These are phyloP conservation scores for Drosophila teissieri DNA, from an alignment of 1,140 invertebrate species.

Conservation along the genomic window DNA sequence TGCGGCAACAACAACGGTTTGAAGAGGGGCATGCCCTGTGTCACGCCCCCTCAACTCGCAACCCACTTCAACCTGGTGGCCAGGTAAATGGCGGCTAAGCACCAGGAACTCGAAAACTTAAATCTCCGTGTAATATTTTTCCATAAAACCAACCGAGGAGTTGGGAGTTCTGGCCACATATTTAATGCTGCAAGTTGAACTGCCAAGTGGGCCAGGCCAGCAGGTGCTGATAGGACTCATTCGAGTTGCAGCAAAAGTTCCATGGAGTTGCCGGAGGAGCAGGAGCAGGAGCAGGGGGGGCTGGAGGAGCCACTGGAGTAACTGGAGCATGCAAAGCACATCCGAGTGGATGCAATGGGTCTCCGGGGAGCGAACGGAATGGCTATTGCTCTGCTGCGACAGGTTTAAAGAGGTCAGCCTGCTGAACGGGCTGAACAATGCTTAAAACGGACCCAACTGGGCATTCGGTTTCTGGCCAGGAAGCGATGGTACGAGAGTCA, in stretches of 20 bases:
- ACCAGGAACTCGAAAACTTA: slow-evolving; percentile 68
- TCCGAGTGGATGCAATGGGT: slow-evolving; percentile 67
- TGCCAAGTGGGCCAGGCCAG: slow-evolving; percentile 16
- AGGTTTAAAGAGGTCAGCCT: slow-evolving; percentile 54
- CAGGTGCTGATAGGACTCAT: slow-evolving; percentile 58
- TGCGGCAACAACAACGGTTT: slow-evolving; percentile 29
- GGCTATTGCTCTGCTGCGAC: slow-evolving; percentile 38
- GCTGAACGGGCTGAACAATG: slow-evolving; percentile 54
- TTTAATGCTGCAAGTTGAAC: slow-evolving; percentile 73
- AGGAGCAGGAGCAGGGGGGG: slow-evolving; percentile 6
- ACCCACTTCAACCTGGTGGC: slow-evolving; percentile 36
- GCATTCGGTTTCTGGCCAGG: slow-evolving; percentile 37
- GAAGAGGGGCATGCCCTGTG: slow-evolving; percentile 26
- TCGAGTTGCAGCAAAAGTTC: slow-evolving; percentile 47
- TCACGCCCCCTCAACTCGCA: neutral
- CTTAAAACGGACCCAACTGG: slow-evolving; percentile 48
- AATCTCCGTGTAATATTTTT: slow-evolving; percentile 78
- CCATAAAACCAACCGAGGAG: slow-evolving; percentile 54
- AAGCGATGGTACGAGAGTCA: slow-evolving; percentile 20
- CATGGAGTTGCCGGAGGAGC: slow-evolving; percentile 7
- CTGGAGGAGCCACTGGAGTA: slow-evolving; percentile 37
- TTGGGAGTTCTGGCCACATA: slow-evolving; percentile 60
- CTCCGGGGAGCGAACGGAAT: slow-evolving; percentile 21
- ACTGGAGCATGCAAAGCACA: slow-evolving; percentile 78
- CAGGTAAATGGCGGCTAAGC: slow-evolving; percentile 66